Evolutionary conservation across 2,113 vertebrate genomes (phyloP).

Genomic region (Melanerpes aurifrons): DNA sequence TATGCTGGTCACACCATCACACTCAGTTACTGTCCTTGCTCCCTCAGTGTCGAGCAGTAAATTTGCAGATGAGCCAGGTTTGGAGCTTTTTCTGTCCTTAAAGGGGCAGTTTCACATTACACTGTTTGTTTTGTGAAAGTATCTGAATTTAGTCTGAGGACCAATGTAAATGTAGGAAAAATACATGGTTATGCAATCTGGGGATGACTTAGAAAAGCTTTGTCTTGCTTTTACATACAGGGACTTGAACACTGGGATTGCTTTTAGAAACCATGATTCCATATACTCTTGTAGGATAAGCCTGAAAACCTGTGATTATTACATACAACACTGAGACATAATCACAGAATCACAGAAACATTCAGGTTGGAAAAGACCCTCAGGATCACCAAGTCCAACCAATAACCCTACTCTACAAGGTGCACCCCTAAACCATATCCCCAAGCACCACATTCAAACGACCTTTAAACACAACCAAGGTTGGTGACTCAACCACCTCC

Average conservation of each 20-base stretch:
- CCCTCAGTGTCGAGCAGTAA: conserved; percentile 25
- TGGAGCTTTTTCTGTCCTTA: background rate
- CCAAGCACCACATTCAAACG: no score
- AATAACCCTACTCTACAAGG: no score
- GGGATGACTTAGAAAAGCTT: background rate
- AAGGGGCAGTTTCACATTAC: background rate
- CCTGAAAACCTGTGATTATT: background rate
- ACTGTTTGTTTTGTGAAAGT: background rate
- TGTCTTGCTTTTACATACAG: background rate
- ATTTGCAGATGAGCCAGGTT: conserved; percentile 16
- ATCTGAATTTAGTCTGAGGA: background rate
- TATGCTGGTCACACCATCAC: background rate
- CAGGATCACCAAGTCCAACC: no score
- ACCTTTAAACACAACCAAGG: no score
- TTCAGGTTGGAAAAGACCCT: no score
- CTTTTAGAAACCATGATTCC: background rate
- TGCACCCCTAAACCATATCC: no score
- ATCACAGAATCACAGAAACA: no score
- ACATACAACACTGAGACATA: background rate
- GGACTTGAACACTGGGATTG: background rate
- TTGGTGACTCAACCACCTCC: no score
- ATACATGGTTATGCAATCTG: background rate
- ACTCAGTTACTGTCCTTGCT: conserved; percentile 15
- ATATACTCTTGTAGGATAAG: background rate
- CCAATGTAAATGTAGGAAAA: background rate